A percentile compares a stretch with the other conserved stretches of the same genome.
Evolutionary conservation across 53 echinoderm and acorn worm species (phyloP).

Genomic region (Crossaster papposus): DNA sequence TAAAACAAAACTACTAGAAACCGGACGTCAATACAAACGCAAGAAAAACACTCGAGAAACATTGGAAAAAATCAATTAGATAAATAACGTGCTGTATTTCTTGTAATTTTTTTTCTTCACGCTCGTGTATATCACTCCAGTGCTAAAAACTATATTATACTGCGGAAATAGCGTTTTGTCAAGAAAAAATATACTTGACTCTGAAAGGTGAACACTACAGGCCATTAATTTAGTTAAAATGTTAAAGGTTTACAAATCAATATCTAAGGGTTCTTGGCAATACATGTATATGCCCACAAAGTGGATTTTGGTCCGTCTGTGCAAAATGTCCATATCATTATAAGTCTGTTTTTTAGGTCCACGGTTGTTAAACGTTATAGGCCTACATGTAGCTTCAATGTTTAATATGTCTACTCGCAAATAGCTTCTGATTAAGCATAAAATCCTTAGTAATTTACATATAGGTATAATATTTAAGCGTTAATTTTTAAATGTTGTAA

Average conservation of each 20-base stretch:
- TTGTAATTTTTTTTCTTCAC: constrained; percentile 7
- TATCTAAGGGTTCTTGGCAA: not conserved
- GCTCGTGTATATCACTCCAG: not conserved
- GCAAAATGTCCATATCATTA: not conserved
- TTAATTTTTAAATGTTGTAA: not conserved
- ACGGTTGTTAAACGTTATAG: not conserved
- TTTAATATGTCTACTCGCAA: not conserved
- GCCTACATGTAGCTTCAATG: not conserved
- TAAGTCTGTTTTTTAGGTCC: not conserved
- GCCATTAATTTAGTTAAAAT: not conserved
- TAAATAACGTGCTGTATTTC: constrained; percentile 50
- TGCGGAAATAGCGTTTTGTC: not conserved
- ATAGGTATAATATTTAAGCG: not conserved
- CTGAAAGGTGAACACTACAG: not conserved
- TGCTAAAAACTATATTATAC: constrained; percentile 22
- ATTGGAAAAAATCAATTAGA: not conserved
- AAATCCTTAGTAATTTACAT: not conserved
- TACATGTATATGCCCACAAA: not conserved
- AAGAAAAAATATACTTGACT: not conserved
- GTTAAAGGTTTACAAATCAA: not conserved
- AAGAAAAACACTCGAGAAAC: constrained; percentile 21
- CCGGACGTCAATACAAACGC: not conserved
- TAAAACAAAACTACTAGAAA: not conserved
- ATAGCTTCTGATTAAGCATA: not conserved
- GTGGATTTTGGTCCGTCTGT: not conserved